Evolutionary conservation across 2,888 invertebrate species (phyloP).

Genomic region (Teleiodes luculella): DNA sequence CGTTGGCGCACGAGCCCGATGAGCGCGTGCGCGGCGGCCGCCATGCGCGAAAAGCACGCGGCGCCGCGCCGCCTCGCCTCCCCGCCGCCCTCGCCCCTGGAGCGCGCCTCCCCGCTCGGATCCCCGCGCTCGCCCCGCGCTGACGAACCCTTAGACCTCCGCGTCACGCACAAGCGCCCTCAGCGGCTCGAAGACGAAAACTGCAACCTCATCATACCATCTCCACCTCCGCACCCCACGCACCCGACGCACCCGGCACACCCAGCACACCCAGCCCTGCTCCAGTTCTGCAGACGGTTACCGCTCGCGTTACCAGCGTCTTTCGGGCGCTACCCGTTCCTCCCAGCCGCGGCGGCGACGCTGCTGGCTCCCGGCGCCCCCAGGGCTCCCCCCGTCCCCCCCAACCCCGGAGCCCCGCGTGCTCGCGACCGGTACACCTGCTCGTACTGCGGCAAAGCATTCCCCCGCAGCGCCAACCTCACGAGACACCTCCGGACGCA

Average conservation of each 20-base stretch:
- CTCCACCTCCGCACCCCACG: slow-evolving; percentile 75
- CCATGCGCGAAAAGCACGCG: slow-evolving; percentile 93
- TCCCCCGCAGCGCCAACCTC: slow-evolving; percentile 97
- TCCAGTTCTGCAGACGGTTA: slow-evolving; percentile 68
- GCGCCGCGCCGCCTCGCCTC: slow-evolving; percentile 91
- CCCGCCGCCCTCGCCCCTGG: slow-evolving; percentile 65
- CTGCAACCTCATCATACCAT: slow-evolving; percentile 86
- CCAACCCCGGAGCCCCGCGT: slow-evolving; percentile 76
- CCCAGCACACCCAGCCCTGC: slow-evolving; percentile 71
- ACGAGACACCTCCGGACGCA: slow-evolving; percentile 98
- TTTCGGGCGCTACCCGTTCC: slow-evolving; percentile 71
- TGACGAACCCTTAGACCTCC: slow-evolving; percentile 92
- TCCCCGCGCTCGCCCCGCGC: slow-evolving; percentile 63
- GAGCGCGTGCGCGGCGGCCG: slow-evolving; percentile 86
- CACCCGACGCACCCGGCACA: slow-evolving; percentile 80
- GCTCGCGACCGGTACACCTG: slow-evolving; percentile 96
- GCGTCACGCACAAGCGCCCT: slow-evolving; percentile 90
- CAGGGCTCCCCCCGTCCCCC: slow-evolving; percentile 59
- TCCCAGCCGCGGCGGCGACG: slow-evolving; percentile 70
- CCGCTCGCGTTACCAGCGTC: slow-evolving; percentile 70
- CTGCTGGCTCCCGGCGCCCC: slow-evolving; percentile 66
- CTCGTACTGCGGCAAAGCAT: slow-evolving; percentile 98
- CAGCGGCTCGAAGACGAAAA: slow-evolving; percentile 89
- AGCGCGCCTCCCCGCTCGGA: slow-evolving; percentile 74
- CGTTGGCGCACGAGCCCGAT: slow-evolving; percentile 81